These are phyloP conservation scores for Nebria salina DNA, from an alignment of 2,888 invertebrate genomes.

Conservation along the genomic window DNA sequence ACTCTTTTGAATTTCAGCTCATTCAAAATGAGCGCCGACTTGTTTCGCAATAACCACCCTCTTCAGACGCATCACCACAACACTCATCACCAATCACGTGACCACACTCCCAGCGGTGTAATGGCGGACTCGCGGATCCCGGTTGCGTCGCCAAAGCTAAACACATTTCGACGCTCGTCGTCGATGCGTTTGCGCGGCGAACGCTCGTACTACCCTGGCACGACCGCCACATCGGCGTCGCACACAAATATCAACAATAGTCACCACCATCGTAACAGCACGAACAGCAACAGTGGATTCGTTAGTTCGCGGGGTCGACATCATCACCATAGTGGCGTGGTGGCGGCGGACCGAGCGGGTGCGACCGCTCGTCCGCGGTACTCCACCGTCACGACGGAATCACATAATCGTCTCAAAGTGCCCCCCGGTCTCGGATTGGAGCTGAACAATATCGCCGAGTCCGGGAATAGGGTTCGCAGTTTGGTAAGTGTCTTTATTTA, in stretches of 20 bases:
- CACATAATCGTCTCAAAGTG: conserved; percentile 57
- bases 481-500: conserved; percentile 47
- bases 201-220: conserved; percentile 54
- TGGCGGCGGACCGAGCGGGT: conserved; percentile 56
- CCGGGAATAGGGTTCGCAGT: conserved; percentile 48
- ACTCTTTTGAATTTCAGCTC: conserved; percentile 28
- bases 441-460: conserved; percentile 40
- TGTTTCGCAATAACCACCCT: conserved; percentile 41
- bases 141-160: conserved; percentile 47
- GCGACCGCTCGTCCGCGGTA: conserved; percentile 63
- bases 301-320: conserved; percentile 59
- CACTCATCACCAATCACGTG: conserved; percentile 27
- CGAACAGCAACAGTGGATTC: conserved; percentile 7
- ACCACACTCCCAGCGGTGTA: conserved; percentile 3
- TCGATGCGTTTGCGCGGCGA: conserved; percentile 77
- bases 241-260: conserved; percentile 11
- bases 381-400: conserved; percentile 56
- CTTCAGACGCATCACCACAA: conserved; percentile 31
- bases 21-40: conserved; percentile 49
- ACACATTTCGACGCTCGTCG: conserved; percentile 69
- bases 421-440: conserved; percentile 64
- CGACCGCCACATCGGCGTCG: conserved; percentile 47
- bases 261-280: not conserved
- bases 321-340: conserved; percentile 69
- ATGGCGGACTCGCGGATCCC: conserved; percentile 48